Conservation (phyloP, 2,797 vertebrate species). For the Anisognathus igniventris region DNA sequence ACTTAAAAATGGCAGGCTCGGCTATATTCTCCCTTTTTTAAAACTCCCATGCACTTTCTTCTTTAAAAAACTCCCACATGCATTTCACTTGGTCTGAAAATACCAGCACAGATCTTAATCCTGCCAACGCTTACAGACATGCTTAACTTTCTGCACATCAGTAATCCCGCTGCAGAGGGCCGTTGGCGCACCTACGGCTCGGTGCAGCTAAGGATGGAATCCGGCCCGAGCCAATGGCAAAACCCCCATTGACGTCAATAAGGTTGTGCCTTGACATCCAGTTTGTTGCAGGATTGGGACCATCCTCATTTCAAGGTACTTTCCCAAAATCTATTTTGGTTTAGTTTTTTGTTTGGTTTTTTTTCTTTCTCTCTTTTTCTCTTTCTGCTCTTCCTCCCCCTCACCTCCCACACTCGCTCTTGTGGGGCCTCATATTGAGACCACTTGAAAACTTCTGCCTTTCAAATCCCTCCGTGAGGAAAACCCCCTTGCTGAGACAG, state of each 20-base stretch:
- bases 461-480: neutral
- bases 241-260: neutral
- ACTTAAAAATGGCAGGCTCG: conserved; percentile 44
- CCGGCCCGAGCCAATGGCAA: neutral
- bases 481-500: conserved; percentile 3
- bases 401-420: conserved; percentile 29
- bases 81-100: conserved; percentile 63
- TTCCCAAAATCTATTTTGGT: conserved; percentile 3
- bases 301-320: conserved; percentile 32
- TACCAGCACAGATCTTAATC: conserved; percentile 54
- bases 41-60: conserved; percentile 55
- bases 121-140: conserved; percentile 55
- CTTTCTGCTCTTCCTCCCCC: neutral
- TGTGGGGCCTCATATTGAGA: conserved; percentile 33
- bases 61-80: conserved; percentile 62
- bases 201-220: neutral
- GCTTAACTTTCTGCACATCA: conserved; percentile 44
- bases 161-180: conserved; percentile 1
- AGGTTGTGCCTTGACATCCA: neutral
- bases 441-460: conserved; percentile 43
- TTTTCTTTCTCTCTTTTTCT: neutral
- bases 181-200: neutral
- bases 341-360: neutral
- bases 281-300: conserved; percentile 17
- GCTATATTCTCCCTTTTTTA: conserved; percentile 19